Evolutionary conservation across 2,797 vertebrate species (phyloP).

Genomic region (Linurgus olivaceus): DNA sequence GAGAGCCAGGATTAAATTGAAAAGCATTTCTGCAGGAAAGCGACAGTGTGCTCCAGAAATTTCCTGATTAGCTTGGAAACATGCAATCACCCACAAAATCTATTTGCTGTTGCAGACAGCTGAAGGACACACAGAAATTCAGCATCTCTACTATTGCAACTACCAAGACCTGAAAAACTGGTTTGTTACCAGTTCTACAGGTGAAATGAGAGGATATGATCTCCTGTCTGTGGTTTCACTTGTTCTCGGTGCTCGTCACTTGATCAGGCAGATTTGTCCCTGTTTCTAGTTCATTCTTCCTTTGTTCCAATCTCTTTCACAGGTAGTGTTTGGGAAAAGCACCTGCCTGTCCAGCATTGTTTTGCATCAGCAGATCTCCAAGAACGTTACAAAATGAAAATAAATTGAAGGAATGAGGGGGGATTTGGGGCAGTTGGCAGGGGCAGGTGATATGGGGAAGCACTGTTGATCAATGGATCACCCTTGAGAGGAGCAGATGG

Average conservation of each 20-base stretch:
- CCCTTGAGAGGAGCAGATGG: background rate
- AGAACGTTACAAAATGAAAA: background rate
- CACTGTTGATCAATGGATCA: background rate
- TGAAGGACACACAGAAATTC: background rate
- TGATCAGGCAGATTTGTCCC: background rate
- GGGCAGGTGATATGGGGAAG: background rate
- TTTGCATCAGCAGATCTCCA: background rate
- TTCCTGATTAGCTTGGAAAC: background rate
- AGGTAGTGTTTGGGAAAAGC: background rate
- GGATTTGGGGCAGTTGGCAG: background rate
- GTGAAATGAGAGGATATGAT: background rate
- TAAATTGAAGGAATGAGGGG: background rate
- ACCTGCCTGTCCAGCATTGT: background rate
- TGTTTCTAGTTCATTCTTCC: background rate
- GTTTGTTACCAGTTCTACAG: background rate
- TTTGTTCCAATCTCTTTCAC: background rate
- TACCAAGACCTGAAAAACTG: slow-evolving; percentile 6
- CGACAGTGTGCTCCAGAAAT: background rate
- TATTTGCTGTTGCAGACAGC: background rate
- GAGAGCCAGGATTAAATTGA: background rate
- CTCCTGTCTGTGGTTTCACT: background rate
- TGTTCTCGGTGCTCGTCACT: background rate
- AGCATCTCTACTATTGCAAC: background rate
- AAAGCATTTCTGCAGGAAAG: background rate
- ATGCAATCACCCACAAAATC: background rate